These are phyloP conservation scores for Ibidorhyncha struthersii DNA, from an alignment of 2,113 vertebrate genomes.

Conservation along the genomic window DNA sequence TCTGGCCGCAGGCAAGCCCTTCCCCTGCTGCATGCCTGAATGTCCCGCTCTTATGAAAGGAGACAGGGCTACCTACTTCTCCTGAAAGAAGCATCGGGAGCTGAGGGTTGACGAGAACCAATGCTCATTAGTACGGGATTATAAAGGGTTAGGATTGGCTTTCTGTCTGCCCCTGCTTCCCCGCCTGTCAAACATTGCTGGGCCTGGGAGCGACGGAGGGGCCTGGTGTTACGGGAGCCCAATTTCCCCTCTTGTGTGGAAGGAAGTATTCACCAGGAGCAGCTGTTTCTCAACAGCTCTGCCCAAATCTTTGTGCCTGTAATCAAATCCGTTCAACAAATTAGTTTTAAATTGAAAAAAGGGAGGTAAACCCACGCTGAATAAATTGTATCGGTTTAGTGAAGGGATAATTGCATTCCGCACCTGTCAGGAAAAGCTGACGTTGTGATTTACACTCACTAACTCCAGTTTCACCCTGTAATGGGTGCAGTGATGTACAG, in stretches of 20 bases:
- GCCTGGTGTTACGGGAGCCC: accelerated
- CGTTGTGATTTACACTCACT: background rate
- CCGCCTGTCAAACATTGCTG: background rate
- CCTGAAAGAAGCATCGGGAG: background rate
- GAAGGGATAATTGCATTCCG: background rate
- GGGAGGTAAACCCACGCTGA: background rate
- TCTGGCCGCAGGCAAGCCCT: background rate
- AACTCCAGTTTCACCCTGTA: background rate
- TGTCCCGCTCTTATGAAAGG: background rate
- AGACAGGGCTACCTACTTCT: background rate
- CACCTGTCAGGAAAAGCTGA: background rate
- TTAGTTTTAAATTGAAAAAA: background rate
- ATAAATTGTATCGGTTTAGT: background rate
- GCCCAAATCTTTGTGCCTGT: background rate
- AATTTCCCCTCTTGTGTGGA: accelerated
- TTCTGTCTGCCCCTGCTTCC: background rate
- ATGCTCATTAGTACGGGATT: background rate
- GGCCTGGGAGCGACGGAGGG: background rate
- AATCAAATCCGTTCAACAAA: background rate
- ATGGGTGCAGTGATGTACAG: background rate
- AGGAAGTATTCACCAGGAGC: background rate
- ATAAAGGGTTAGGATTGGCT: background rate
- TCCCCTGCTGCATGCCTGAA: background rate
- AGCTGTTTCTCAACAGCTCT: background rate
- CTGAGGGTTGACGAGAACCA: accelerated